Evolutionary conservation across 2,888 invertebrate species (phyloP).

Genomic region (Allygus modestus): DNA sequence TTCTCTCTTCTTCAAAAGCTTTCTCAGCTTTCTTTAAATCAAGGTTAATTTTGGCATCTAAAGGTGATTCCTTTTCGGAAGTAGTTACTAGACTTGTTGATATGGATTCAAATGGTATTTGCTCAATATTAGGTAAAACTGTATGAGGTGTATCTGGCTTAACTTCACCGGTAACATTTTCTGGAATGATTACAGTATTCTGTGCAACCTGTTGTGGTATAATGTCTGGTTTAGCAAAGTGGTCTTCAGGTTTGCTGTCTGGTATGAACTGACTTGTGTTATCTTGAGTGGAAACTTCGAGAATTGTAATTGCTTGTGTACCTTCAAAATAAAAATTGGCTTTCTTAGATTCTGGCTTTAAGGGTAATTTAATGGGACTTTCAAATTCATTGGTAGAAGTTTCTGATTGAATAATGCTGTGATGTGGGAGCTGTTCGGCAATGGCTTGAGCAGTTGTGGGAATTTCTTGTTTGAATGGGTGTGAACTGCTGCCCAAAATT

Average conservation of each 20-base stretch:
- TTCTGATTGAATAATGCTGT: conserved; percentile 72
- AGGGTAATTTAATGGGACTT: conserved; percentile 73
- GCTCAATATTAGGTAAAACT: conserved; percentile 73
- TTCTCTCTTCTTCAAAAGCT: conserved; percentile 72
- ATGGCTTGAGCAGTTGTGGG: conserved; percentile 71
- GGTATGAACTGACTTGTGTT: conserved; percentile 74
- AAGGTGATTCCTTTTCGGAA: conserved; percentile 74
- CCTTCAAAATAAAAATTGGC: conserved; percentile 71
- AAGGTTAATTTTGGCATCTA: conserved; percentile 71
- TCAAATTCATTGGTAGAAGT: conserved; percentile 69
- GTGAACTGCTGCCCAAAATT: conserved; percentile 72
- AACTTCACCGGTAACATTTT: conserved; percentile 72
- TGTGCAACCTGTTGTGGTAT: conserved; percentile 75
- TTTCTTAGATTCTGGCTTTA: conserved; percentile 71
- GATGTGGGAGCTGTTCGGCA: conserved; percentile 69
- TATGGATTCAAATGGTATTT: conserved; percentile 77
- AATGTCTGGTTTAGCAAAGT: conserved; percentile 72
- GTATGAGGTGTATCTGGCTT: conserved; percentile 68
- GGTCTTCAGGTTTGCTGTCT: conserved; percentile 70
- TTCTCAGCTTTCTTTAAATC: conserved; percentile 72
- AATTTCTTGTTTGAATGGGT: conserved; percentile 71
- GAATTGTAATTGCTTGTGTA: conserved; percentile 73
- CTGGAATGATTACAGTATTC: conserved; percentile 75
- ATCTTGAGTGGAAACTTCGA: conserved; percentile 75
- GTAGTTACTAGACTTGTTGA: conserved; percentile 76